Conservation (phyloP, 2,888 invertebrate species). For the Bombylius discolor region DNA sequence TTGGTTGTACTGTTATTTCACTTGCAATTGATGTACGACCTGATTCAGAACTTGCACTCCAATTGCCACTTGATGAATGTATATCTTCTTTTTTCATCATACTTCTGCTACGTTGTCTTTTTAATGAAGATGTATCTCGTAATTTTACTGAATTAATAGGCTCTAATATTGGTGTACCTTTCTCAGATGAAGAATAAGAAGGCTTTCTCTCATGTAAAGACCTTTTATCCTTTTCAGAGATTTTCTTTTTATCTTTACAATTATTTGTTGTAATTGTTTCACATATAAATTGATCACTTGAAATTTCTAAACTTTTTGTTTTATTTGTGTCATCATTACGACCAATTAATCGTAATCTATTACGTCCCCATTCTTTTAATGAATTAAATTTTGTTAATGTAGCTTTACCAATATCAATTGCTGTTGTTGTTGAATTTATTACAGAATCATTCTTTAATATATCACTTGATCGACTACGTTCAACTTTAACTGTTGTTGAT, state of each 20-base stretch:
- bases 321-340: conserved; percentile 35
- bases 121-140: conserved; percentile 58
- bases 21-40: conserved; percentile 76
- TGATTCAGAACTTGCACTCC: conserved; percentile 87
- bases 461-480: conserved; percentile 61
- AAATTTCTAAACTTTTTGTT: conserved; percentile 32
- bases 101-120: conserved; percentile 53
- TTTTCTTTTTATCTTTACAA: conserved; percentile 41
- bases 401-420: conserved; percentile 27
- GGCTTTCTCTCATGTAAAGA: conserved; percentile 63
- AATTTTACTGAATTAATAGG: conserved; percentile 50
- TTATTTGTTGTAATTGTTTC: conserved; percentile 20
- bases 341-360: conserved; percentile 59
- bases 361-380: conserved; percentile 74
- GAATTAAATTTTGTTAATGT: conserved; percentile 53
- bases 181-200: conserved; percentile 63
- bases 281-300: conserved; percentile 27
- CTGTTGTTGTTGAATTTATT: conserved; percentile 25
- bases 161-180: conserved; percentile 22
- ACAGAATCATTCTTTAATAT: conserved; percentile 51
- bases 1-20: conserved; percentile 58
- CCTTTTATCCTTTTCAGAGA: conserved; percentile 48
- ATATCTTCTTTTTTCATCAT: conserved; percentile 58
- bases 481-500: neutral
- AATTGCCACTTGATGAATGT: conserved; percentile 85